Evolutionary conservation across 2,888 invertebrate species (phyloP), one percentile per base, ranked within the genome.

Genomic region (Cephus rjabovi): DNA sequence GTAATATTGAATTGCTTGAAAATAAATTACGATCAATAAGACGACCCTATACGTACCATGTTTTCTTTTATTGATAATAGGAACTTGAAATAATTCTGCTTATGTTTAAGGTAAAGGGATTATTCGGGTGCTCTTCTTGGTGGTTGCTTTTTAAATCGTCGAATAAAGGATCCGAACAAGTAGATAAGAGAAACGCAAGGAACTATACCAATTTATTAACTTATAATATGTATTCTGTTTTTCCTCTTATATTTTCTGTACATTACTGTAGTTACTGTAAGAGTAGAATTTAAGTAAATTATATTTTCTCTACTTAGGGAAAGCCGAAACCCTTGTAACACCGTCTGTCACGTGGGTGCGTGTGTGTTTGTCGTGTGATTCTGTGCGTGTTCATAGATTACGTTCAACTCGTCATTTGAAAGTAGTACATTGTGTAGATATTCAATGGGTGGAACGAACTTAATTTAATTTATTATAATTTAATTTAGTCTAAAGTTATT

Each of bases 291-390:
- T 71, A 71, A 71, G 71, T 71, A 71, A 77, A 74, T 75, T 30
- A 79, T 81, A 81, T 81, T 84, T 84, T 80, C 75, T 79, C 73
- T 75, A 79, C 73, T 77, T 69, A 70, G 74, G 70, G 80, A 79
- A 40, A 77, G 12, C 71, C 34, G 31, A 33, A 9, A 34, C 31
- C 56, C 23, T 56, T 56, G 56, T 56, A 56, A 56, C 2, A 23
- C 23, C 23, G 56, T 56, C 56, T 56, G 56, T 56, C 23, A 9
- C 23, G 23, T 56, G 9, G 23, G 56, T 9, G 56, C 56, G 56
- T 56, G 56, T 40, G 15, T 6, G 40, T 40, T 23, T 40, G 40
- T 23, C 3, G 56, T 23, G 56, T 23, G 56, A 56, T 56, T 56
- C 56, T 56, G 23, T 56, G 56, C 23, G 56, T 56, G 56, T 23